phyloP scores from a whole-genome alignment of 2,888 invertebrate genomes.

The Esperia sulphurella region DNA sequence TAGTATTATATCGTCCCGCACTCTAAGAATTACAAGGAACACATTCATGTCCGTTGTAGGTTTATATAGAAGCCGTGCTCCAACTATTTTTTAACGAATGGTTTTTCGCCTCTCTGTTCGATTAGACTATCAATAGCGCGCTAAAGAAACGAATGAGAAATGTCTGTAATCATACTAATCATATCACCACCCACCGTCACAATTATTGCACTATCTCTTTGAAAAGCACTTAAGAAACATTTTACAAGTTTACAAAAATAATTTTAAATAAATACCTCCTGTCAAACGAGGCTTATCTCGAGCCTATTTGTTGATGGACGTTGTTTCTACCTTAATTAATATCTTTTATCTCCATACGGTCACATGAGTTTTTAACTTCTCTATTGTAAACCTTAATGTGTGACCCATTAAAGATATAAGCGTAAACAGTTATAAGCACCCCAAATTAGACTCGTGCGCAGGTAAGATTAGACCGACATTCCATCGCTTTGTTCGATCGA shows the following conservation, averaged over 20 bases:
- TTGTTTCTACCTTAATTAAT: slow-evolving; percentile 7
- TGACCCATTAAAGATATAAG: not conserved
- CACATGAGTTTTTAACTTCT: not conserved
- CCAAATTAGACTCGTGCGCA: slow-evolving; percentile 25
- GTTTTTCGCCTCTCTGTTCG: no score
- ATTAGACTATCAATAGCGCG: no score
- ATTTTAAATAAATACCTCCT: not conserved
- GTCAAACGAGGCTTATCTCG: not conserved
- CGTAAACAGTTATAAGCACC: not conserved
- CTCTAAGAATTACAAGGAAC: no score
- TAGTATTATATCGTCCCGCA: no score
- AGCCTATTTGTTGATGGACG: slow-evolving; percentile 3
- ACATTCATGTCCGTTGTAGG: no score
- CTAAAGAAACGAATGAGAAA: no score
- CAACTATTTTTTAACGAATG: no score
- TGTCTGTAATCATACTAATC: no score
- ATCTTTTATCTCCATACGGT: not conserved
- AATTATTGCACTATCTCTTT: no score
- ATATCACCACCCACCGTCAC: no score
- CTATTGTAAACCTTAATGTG: not conserved
- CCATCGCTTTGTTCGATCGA: slow-evolving; percentile 56
- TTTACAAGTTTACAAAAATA: not conserved
- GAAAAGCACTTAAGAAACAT: no score
- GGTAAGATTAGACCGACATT: slow-evolving; percentile 60
- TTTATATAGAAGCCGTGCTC: no score